Evolutionary conservation across 2,888 invertebrate species (phyloP), one percentile per base, ranked within the genome.

Genomic region (Thereva nobilitata): DNA sequence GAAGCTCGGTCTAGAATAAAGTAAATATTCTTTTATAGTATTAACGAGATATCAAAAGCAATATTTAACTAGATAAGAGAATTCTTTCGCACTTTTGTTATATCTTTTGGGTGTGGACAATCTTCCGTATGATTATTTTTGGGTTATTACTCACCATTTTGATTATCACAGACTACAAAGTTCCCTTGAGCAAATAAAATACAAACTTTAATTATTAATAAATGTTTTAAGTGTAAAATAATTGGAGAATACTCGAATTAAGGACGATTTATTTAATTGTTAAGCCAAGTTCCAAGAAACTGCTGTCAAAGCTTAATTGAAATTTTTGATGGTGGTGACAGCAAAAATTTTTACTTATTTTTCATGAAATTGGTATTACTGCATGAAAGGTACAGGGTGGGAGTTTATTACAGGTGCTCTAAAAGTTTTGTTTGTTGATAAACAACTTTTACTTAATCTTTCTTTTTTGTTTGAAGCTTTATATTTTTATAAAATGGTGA

Each of bases 1-100:
- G 95, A 82, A 94, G 91, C 79, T 95, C 95, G 79, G 91, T 92
- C 95, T 95, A 80, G 68, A 83, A 83, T 12, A 55, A 47, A 54
- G 53, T 41, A 10, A 54, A 56, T 8, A 37, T 4, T 37, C 34
- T 40, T 40, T 55, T 35, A 37, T 47, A 12, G 44, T 34, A n/a
- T 45, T 5, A 9, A n/a, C 6, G 12, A 38, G 10, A 53, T n/a
- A 23, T 6, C 34, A 8, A 35, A 35, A 35, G 8, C 37, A 34
- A 35, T n/a, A 8, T 35, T 9, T 37, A n/a, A 23, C 23, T 1
- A 40, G 2, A 38, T 7, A 37, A 54, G 9, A 37, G 6, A 44
- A 42, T 56, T 42, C 45, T n/a, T 38, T 57, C 3, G 42, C 35
- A 12, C 5, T 12, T 12, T 57, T 57, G n/a, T 7, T 5, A 38